Percentiles rank a stretch among this genome's conserved stretches.
Evolutionary conservation across 2,113 vertebrate genomes (phyloP).

Genomic region (Aythya baeri): DNA sequence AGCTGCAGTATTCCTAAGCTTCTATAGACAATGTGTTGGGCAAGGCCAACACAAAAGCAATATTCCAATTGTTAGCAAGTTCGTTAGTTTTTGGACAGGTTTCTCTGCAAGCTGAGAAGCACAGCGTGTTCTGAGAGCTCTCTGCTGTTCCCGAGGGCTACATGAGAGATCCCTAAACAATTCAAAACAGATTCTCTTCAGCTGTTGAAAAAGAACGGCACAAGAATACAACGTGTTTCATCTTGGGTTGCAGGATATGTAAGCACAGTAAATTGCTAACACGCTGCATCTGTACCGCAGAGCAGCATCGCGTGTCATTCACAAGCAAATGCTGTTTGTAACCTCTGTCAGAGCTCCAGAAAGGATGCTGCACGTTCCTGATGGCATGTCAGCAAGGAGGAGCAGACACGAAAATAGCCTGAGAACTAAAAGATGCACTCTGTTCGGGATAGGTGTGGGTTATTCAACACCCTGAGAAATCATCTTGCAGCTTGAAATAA

Average conservation of each 20-base stretch:
- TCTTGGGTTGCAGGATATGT: not conserved
- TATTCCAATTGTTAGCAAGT: not conserved
- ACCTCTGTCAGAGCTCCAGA: not conserved
- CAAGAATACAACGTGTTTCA: not conserved
- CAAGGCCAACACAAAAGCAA: not conserved
- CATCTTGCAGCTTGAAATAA: not conserved
- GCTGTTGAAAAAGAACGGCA: not conserved
- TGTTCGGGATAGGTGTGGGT: not conserved
- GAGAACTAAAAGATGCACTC: not conserved
- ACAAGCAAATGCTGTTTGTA: not conserved
- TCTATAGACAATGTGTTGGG: not conserved
- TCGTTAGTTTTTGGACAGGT: accelerated
- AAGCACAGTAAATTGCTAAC: not conserved
- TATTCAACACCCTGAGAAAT: constrained; percentile 9
- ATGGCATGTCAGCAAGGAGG: not conserved
- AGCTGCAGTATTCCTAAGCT: not conserved
- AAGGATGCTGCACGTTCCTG: not conserved
- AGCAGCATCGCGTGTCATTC: not conserved
- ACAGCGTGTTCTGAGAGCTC: not conserved
- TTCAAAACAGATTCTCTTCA: not conserved
- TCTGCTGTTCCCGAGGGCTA: not conserved
- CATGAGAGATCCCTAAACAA: not conserved
- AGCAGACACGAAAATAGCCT: not conserved
- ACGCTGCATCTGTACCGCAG: not conserved
- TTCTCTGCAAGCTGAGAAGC: not conserved